Base-by-base conservation (phyloP, 2,113 vertebrate species). In the Emydocephalus ijimae region DNA sequence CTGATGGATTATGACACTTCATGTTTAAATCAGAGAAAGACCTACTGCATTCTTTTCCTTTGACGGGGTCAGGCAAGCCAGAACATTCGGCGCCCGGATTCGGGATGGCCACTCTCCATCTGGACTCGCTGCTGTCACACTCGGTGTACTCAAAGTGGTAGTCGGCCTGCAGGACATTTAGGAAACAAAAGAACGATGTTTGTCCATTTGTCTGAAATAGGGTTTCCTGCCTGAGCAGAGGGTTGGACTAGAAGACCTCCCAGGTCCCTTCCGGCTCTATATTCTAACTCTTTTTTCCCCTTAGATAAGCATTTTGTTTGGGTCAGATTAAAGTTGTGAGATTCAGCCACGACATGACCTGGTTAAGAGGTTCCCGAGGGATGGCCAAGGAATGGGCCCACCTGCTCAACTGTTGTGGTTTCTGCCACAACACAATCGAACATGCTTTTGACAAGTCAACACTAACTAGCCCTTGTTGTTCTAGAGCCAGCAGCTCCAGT, bases 91-190 rank as follows among this genome's bases (percentile, higher is more conserved):
- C 98, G 0, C 97, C 97, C 0, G 93, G 97, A 43, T 98, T 98
- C 0, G 99, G 99, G 95, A 99, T 98, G 95, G 99, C 98, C 88
- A 99, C 99, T 93, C 99, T 98, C 99, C 99, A 99, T 93, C 99
- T 98, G 90, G 98, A 99, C 92, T 99, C 99, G 18, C 98, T 99
- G 96, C 98, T 98, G 96, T 99, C 99, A 87, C 99, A 99, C 93
- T 99, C 99, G 0, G 99, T 99, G 96, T 99, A 99, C 97, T 99
- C 98, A 94, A 98, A 99, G 98, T 99, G 99, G 97, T 99, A 99
- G 96, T 99, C 98, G 34, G 93, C 96, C 99, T 99, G 98, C 94
- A 98, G 97, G 95, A 88, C 97, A 97, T 96, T 57, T 1, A 11
- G 61, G 61, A 97, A 95, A 97, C 1, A 34, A 74, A 59, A 59